Percentiles rank a stretch among this genome's conserved stretches.
Conservation (phyloP, 2,888 invertebrate genomes). For the Sesamia inferens region DNA sequence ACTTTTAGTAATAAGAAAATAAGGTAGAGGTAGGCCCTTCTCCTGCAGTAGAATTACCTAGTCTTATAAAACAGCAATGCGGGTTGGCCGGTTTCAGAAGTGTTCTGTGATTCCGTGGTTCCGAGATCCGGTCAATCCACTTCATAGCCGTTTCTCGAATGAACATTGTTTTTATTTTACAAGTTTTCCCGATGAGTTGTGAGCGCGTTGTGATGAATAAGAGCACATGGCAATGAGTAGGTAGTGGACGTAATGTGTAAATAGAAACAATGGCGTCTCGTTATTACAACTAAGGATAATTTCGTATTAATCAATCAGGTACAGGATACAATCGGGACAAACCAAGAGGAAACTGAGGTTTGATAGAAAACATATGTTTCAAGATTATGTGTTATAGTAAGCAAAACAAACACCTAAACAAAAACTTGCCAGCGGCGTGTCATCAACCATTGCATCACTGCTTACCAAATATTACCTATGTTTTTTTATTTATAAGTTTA, state of each 20-base stretch:
- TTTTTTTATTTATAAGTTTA: no score
- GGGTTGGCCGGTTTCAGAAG: not conserved
- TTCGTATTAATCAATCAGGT: not conserved
- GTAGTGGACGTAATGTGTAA: not conserved
- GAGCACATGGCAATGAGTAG: conserved; percentile 3
- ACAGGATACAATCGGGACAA: not conserved
- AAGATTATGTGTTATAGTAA: not conserved
- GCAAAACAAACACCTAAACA: not conserved
- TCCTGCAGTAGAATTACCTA: not conserved
- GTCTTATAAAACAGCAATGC: not conserved
- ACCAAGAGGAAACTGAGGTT: not conserved
- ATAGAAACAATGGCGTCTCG: not conserved
- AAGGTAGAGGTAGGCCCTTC: not conserved
- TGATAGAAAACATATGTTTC: not conserved
- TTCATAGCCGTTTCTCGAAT: not conserved
- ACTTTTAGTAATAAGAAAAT: not conserved
- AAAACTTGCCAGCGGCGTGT: no score
- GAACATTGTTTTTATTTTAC: not conserved
- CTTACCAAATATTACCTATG: no score
- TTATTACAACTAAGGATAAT: not conserved
- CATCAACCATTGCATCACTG: no score
- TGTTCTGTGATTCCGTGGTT: not conserved
- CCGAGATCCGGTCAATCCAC: not conserved
- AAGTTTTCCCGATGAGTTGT: not conserved
- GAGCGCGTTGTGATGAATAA: not conserved